These are phyloP conservation scores for Crypturellus undulatus DNA, from an alignment of 2,113 vertebrate species.

Conservation along the genomic window DNA sequence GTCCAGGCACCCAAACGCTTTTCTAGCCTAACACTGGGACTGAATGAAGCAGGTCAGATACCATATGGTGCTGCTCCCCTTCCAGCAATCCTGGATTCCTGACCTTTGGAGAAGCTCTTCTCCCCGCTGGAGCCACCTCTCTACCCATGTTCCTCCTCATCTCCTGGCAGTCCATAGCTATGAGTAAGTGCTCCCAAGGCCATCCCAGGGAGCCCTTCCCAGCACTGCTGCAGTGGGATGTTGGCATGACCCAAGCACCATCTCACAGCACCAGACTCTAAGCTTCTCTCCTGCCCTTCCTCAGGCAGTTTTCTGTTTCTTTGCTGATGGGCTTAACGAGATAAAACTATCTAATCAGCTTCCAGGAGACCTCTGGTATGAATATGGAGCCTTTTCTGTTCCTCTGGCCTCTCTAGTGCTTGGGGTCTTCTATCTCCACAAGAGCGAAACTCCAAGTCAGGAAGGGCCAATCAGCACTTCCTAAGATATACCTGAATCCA, in stretches of 20 bases:
- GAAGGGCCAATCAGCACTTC: no score
- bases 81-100: not conserved
- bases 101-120: not conserved
- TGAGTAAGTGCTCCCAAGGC: not conserved
- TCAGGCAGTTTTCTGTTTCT: not conserved
- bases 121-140: rapidly evolving
- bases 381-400: no score
- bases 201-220: rapidly evolving
- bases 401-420: no score
- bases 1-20: not conserved
- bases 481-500: no score
- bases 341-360: not conserved
- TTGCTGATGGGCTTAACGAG: not conserved
- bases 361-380: not conserved
- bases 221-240: rapidly evolving
- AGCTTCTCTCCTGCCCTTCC: not conserved
- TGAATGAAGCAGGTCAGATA: rapidly evolving
- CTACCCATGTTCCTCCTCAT: not conserved
- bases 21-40: not conserved
- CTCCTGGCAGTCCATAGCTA: not conserved
- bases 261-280: not conserved
- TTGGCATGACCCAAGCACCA: not conserved
- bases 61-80: rapidly evolving
- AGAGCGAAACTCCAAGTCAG: no score
- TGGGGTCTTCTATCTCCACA: no score